A percentile compares a stretch with the other conserved stretches of the same genome.
These are phyloP conservation scores for Pelagia noctiluca DNA, from an alignment of 30 jellyfish, hydroid and myxozoan species.

Conservation along the genomic window DNA sequence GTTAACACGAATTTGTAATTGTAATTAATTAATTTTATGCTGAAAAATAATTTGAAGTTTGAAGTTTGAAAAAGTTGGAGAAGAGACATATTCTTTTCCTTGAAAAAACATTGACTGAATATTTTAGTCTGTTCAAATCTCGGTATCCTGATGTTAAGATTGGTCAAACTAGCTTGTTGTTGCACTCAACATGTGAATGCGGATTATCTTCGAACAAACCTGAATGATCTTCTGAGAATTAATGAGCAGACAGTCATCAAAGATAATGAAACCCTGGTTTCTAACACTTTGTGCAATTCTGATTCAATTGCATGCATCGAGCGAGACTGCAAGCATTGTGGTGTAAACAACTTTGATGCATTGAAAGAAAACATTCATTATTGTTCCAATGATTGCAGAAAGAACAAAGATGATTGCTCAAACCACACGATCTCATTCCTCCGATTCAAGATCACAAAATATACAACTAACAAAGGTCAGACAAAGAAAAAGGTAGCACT, in stretches of 20 bases:
- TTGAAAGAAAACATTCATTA: constrained; percentile 16
- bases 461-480: constrained; percentile 59
- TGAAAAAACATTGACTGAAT: constrained; percentile 28
- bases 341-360: constrained; percentile 46
- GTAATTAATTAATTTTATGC: no score
- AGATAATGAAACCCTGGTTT: constrained; percentile 61
- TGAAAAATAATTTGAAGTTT: no score
- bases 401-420: constrained; percentile 43
- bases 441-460: constrained; percentile 39
- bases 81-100: constrained; percentile 22
- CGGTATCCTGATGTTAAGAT: constrained; percentile 51
- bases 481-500: no score
- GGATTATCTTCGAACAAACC: constrained; percentile 45
- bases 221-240: constrained; percentile 48
- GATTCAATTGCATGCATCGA: constrained; percentile 61
- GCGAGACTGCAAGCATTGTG: constrained; percentile 61
- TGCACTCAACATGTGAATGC: constrained; percentile 65
- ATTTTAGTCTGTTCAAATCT: constrained; percentile 23
- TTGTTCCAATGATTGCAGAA: constrained; percentile 61
- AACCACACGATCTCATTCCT: constrained; percentile 45
- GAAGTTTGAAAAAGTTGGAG: no score
- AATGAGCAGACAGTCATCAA: constrained; percentile 48
- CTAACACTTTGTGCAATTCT: constrained; percentile 50
- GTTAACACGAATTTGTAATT: no score
- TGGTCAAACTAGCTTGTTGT: constrained; percentile 70